A percentile compares a stretch with the other conserved stretches of the same genome.
These are phyloP conservation scores for Papilio gigon DNA, from an alignment of 2,888 invertebrate species.

Conservation along the genomic window DNA sequence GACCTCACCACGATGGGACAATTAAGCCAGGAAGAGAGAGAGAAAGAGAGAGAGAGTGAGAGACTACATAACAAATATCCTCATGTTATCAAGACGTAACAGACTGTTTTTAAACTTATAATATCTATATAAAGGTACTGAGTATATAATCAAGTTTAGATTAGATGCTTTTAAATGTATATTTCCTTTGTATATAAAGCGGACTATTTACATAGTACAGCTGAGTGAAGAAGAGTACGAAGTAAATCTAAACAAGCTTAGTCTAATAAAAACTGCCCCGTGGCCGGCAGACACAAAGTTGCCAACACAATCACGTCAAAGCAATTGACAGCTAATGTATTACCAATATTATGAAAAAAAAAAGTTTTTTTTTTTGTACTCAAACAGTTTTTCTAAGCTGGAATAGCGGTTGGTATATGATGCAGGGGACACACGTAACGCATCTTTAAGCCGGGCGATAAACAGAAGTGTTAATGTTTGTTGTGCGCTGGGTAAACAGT, in stretches of 20 bases:
- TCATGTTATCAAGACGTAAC: too few species aligned
- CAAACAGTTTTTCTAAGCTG: conserved; percentile 32
- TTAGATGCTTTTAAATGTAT: too few species aligned
- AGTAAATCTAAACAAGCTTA: conserved; percentile 11
- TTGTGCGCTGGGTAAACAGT: conserved; percentile 51
- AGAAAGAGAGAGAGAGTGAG: too few species aligned
- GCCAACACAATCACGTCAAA: conserved; percentile 12
- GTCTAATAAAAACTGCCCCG: background rate
- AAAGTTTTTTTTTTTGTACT: background rate
- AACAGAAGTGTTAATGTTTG: conserved; percentile 65
- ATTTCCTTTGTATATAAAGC: too few species aligned
- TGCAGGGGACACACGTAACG: conserved; percentile 31
- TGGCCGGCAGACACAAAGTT: background rate
- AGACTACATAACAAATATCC: too few species aligned
- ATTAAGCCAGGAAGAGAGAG: too few species aligned
- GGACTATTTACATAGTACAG: too few species aligned
- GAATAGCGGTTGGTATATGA: conserved; percentile 26
- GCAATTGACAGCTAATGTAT: conserved; percentile 28
- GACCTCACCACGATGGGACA: too few species aligned
- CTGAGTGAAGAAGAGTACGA: background rate
- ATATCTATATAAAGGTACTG: too few species aligned
- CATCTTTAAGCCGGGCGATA: conserved; percentile 43
- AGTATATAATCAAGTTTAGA: too few species aligned
- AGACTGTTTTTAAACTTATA: too few species aligned
- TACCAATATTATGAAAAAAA: conserved; percentile 29